Conservation (phyloP, 2,888 invertebrate species). For the Acanthoscelides obtectus region DNA sequence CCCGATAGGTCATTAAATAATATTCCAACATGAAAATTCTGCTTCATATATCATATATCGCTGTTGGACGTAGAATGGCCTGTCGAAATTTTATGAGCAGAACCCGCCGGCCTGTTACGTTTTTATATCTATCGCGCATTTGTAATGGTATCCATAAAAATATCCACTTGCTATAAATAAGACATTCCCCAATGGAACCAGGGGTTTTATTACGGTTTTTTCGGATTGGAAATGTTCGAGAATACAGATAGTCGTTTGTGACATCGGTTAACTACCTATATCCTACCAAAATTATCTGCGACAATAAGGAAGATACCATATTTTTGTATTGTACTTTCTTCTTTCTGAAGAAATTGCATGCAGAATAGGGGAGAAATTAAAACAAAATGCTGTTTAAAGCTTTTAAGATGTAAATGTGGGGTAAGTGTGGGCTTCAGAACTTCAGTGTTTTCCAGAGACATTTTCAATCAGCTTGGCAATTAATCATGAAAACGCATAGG, state of each 20-base stretch:
- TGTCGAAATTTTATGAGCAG: conserved; percentile 19
- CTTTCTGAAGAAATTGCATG: too few relatives aligned
- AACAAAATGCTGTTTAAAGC: too few relatives aligned
- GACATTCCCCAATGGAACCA: not conserved
- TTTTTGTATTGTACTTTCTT: too few relatives aligned
- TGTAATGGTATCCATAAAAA: not conserved
- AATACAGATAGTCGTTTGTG: not conserved
- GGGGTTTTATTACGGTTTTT: not conserved
- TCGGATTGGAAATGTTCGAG: not conserved
- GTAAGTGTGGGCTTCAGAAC: too few relatives aligned
- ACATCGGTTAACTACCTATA: not conserved
- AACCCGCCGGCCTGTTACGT: conserved; percentile 1
- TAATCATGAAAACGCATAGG: too few relatives aligned
- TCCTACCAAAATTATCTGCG: too few relatives aligned
- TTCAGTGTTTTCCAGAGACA: too few relatives aligned
- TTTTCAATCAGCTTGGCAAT: too few relatives aligned
- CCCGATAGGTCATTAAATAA: conserved; percentile 21
- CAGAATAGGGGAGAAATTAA: too few relatives aligned
- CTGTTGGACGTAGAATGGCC: conserved; percentile 15
- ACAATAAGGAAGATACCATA: too few relatives aligned
- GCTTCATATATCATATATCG: conserved; percentile 14
- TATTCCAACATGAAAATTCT: conserved; percentile 18
- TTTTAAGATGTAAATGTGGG: too few relatives aligned
- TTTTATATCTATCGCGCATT: not conserved
- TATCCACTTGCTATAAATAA: not conserved